phyloP scores from a whole-genome alignment of 30 jellyfish, hydroid and myxozoan genomes.

The Catostylus mosaicus region DNA sequence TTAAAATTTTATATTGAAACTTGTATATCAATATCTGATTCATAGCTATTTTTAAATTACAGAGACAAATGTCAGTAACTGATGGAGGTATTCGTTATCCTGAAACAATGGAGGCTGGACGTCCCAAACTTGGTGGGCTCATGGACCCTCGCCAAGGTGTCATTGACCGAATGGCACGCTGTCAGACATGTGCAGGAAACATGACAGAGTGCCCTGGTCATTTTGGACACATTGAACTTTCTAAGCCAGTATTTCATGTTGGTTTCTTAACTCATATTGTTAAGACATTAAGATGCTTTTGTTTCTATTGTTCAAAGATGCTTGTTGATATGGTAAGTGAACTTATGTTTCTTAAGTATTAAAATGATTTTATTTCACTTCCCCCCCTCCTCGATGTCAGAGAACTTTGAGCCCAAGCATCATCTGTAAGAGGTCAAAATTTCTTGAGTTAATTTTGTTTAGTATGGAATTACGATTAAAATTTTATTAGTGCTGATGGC shows the following conservation, averaged over 20 bases:
- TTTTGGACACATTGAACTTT: constrained; percentile 98
- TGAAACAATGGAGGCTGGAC: constrained; percentile 97
- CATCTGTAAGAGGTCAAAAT: no score
- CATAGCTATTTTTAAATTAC: neutral
- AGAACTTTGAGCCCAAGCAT: no score
- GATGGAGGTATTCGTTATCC: constrained; percentile 97
- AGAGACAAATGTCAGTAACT: constrained; percentile 95
- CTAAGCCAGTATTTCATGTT: constrained; percentile 98
- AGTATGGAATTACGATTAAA: no score
- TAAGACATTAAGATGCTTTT: constrained; percentile 89
- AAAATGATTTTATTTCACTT: no score
- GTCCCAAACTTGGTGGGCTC: constrained; percentile 93
- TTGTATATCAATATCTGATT: no score
- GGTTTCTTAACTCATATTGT: constrained; percentile 80
- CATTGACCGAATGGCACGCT: constrained; percentile 80
- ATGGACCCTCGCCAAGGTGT: constrained; percentile 99
- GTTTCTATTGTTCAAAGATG: constrained; percentile 95
- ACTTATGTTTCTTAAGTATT: no score
- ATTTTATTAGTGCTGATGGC: no score
- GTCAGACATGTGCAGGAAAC: constrained; percentile 99
- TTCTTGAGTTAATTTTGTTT: no score
- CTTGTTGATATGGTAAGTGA: constrained; percentile 82
- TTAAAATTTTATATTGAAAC: no score
- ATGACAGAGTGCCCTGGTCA: constrained; percentile 99
- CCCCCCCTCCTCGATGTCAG: no score